phyloP scores from a whole-genome alignment of 1,140 invertebrate genomes.

The Drosophila pruinosa region DNA sequence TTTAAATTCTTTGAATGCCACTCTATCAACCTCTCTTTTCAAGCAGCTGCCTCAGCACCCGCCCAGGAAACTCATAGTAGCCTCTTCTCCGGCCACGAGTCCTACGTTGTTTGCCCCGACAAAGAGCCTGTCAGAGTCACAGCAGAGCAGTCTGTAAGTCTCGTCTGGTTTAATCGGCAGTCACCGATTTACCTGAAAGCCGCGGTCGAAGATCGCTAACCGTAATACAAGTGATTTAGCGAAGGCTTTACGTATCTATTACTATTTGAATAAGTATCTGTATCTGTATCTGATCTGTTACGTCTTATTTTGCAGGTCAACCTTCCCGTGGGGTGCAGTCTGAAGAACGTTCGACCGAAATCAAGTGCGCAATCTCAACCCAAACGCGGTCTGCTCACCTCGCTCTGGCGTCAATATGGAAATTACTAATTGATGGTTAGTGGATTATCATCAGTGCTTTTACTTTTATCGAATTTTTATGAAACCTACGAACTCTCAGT shows the following conservation, averaged over 20 bases:
- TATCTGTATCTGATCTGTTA: neutral
- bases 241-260: slow-evolving; percentile 19
- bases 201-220: neutral
- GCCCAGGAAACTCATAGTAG: slow-evolving; percentile 44
- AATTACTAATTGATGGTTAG: slow-evolving; percentile 19
- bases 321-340: slow-evolving; percentile 67
- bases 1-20: no score
- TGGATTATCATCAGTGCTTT: neutral
- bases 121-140: slow-evolving; percentile 68
- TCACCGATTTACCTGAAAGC: neutral
- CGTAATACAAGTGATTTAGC: slow-evolving; percentile 16
- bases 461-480: neutral
- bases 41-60: slow-evolving; percentile 33
- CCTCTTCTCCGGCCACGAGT: slow-evolving; percentile 49
- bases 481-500: neutral
- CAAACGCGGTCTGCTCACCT: slow-evolving; percentile 64
- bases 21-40: no score
- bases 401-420: slow-evolving; percentile 54
- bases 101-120: slow-evolving; percentile 70
- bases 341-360: slow-evolving; percentile 71
- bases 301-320: slow-evolving; percentile 51
- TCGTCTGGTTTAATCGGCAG: slow-evolving; percentile 17
- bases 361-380: slow-evolving; percentile 41
- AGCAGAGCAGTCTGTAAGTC: slow-evolving; percentile 72
- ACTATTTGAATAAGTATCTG: neutral